Percentiles rank a stretch among this genome's conserved stretches.
These are phyloP conservation scores for Gryon sp. DNA, from an alignment of 1,140 invertebrate genomes.

Conservation along the genomic window DNA sequence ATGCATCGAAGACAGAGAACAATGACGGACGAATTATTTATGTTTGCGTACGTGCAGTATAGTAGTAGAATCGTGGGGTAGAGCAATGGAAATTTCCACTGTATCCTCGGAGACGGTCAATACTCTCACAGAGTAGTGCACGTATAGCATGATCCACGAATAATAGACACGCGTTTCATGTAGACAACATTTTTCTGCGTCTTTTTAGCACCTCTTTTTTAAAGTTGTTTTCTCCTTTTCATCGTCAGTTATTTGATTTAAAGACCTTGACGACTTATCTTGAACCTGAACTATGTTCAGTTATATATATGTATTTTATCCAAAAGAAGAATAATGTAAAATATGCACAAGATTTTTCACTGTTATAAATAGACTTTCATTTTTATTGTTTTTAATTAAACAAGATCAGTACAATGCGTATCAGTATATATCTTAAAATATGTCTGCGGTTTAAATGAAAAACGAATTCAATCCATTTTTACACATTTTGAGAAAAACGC, in stretches of 20 bases:
- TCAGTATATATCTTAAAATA: too few relatives aligned
- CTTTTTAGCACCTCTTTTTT: not conserved
- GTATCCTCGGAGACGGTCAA: conserved; percentile 75
- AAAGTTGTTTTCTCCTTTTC: not conserved
- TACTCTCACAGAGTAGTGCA: conserved; percentile 71
- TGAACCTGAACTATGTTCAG: conserved; percentile 13
- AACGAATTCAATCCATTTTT: too few relatives aligned
- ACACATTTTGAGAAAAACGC: too few relatives aligned
- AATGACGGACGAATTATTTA: conserved; percentile 25
- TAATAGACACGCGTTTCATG: conserved; percentile 31
- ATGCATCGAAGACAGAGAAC: conserved; percentile 4
- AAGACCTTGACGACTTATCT: conserved; percentile 20
- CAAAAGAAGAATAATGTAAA: too few relatives aligned
- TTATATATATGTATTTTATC: too few relatives aligned
- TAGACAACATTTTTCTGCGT: conserved; percentile 10
- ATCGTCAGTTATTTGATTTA: not conserved
- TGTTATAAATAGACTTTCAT: too few relatives aligned
- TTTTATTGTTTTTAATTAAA: too few relatives aligned
- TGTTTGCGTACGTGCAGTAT: conserved; percentile 28
- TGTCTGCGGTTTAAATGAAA: too few relatives aligned
- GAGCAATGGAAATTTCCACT: conserved; percentile 79
- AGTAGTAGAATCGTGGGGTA: conserved; percentile 68
- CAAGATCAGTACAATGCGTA: too few relatives aligned
- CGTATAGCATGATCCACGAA: conserved; percentile 55
- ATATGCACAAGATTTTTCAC: too few relatives aligned